Conservation (phyloP, 1,140 invertebrate species). For the Pseudomyrmex flavicornis region DNA sequence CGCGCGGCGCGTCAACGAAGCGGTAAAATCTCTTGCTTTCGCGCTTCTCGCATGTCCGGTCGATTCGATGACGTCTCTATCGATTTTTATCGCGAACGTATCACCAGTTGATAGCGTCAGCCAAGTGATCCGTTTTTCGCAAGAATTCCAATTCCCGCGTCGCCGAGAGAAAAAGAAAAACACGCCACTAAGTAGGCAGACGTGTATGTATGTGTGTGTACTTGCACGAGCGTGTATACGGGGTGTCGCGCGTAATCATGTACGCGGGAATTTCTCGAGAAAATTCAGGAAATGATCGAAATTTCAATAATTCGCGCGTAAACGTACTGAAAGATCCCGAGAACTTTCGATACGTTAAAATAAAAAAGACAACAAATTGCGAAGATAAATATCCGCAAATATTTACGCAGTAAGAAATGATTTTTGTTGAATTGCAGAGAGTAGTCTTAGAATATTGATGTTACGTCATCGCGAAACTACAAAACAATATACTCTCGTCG, state of each 20-base stretch:
- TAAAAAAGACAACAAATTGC: too few species aligned
- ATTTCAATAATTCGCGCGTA: too few species aligned
- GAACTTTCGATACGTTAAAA: too few species aligned
- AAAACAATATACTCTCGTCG: too few species aligned
- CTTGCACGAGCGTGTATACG: conserved; percentile 20
- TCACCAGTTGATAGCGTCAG: neutral
- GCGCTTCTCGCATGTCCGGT: neutral
- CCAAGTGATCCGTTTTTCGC: conserved; percentile 45
- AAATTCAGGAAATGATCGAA: neutral
- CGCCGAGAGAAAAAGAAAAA: conserved; percentile 29
- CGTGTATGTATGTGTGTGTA: neutral
- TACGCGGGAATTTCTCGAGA: conserved; percentile 12
- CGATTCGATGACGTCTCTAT: conserved; percentile 4
- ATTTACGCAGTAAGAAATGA: too few species aligned
- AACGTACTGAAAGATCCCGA: too few species aligned
- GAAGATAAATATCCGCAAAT: too few species aligned
- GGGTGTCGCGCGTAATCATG: conserved; percentile 14
- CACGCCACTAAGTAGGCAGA: conserved; percentile 27
- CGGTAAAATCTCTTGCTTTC: conserved; percentile 3
- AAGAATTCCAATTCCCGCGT: conserved; percentile 61
- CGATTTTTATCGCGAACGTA: conserved; percentile 32
- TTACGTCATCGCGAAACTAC: neutral
- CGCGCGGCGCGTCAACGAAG: neutral
- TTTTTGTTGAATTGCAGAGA: too few species aligned
- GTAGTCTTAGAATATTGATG: too few species aligned